phyloP scores from a whole-genome alignment of 2,888 invertebrate species.

The Cylloceria caligata region DNA sequence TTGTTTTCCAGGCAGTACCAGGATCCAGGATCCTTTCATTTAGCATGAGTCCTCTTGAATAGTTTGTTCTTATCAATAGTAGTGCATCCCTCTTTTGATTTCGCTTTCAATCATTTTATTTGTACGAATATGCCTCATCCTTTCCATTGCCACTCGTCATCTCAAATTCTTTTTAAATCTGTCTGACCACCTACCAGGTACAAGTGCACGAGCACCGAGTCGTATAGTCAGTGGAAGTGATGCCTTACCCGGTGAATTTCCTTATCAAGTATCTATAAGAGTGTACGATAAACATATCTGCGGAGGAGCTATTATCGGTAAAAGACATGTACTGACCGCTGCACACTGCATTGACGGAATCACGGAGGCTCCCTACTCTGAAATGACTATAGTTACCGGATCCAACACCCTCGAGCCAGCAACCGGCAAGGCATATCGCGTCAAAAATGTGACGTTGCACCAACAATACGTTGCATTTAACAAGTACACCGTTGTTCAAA shows the following conservation, averaged over 20 bases:
- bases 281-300: slow-evolving; percentile 64
- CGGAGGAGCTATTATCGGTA: slow-evolving; percentile 73
- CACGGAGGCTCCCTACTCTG: slow-evolving; percentile 35
- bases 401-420: slow-evolving; percentile 39
- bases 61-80: no score
- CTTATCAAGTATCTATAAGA: slow-evolving; percentile 74
- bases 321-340: slow-evolving; percentile 73
- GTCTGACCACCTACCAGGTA: slow-evolving; percentile 12
- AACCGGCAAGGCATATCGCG: slow-evolving; percentile 44
- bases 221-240: slow-evolving; percentile 71
- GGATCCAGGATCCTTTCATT: no score
- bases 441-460: slow-evolving; percentile 45
- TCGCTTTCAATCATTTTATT: no score
- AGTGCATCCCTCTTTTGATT: no score
- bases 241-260: slow-evolving; percentile 71
- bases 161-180: no score
- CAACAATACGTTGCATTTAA: slow-evolving; percentile 27
- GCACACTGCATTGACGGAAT: slow-evolving; percentile 72
- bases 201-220: slow-evolving; percentile 59
- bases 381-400: slow-evolving; percentile 63
- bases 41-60: no score
- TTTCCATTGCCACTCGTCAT: no score
- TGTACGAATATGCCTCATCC: no score
- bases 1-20: no score
- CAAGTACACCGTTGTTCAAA: neutral